Evolutionary conservation across 2,113 vertebrate genomes (phyloP), one percentile per base, ranked within the genome.

Genomic region (Laticauda colubrina): DNA sequence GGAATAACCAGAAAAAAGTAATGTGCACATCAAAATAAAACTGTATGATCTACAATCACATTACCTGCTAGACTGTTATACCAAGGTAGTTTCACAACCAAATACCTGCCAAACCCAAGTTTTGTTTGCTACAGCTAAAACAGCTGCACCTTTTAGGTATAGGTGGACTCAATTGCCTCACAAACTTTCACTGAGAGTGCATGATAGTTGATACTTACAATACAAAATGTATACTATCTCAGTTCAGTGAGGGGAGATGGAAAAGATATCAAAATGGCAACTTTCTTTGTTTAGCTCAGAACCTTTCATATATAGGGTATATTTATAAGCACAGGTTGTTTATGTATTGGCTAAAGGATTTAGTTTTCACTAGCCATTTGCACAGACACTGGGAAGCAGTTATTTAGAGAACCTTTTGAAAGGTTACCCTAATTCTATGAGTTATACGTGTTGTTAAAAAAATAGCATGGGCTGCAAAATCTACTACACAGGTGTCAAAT

Each of bases 11-110:
- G 93, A 81, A 89, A 5, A 48, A 88, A 39, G 14, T 34, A 39
- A 75, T 53, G 39, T 21, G 89, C 20, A 23, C 69, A 88, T 29
- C 24, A 53, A 75, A 95, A 86, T 1, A 93, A 93, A 89, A 87
- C 34, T 89, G 69, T 29, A 53, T 54, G 4, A 92, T 56, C 54
- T 59, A 91, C 88, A 43, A 23, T 45, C 20, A 59, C 12, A 56
- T 56, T 14, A 87, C 2, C 86, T 43, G 59, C 57, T 54, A 34
- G 0, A 23, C 23, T 55, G 56, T 93, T 90, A 56, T 90, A 56
- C 6, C 39, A 53, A 57, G 26, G 88, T 3, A 53, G 26, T 23
- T 81, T 87, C 57, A 55, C 18, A 90, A 75, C 9, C 24, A 87
- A 85, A 48, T 43, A 39, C 3, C 15, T 48, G 23, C 39, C 64